Conservation (phyloP, 1,140 invertebrate species). For the Zaprionus davidi region DNA sequence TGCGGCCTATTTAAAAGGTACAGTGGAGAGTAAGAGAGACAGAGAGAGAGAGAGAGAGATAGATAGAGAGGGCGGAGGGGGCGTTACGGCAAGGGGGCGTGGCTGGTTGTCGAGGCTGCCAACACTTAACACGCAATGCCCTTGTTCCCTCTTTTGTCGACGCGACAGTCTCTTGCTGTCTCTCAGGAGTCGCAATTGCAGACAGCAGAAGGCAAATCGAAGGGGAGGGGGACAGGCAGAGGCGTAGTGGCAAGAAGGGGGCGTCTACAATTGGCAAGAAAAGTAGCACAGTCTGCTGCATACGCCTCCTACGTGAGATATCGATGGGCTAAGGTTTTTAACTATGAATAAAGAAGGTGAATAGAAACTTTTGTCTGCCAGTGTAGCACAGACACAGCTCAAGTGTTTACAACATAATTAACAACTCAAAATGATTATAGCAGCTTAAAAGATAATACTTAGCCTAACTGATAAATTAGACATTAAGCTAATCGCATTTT, state of each 20-base stretch:
- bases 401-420: too few relatives aligned
- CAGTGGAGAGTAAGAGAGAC: neutral
- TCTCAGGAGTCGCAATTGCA: neutral
- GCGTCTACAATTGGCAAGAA: neutral
- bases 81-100: neutral
- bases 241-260: too few relatives aligned
- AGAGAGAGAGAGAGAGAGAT: too few relatives aligned
- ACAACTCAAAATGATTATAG: too few relatives aligned
- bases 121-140: conserved; percentile 44
- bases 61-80: neutral
- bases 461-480: too few relatives aligned
- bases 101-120: neutral
- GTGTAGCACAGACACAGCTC: too few relatives aligned
- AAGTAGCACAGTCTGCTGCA: neutral
- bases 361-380: neutral
- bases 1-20: conserved; percentile 50
- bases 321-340: neutral
- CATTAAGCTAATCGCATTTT: too few relatives aligned
- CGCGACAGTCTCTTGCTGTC: neutral
- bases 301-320: neutral
- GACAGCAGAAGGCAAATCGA: neutral
- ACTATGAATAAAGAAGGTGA: neutral
- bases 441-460: too few relatives aligned
- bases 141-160: neutral
- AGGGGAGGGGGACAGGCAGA: neutral